phyloP scores from a whole-genome alignment of 2,113 vertebrate genomes.

The Malurus melanocephalus region DNA sequence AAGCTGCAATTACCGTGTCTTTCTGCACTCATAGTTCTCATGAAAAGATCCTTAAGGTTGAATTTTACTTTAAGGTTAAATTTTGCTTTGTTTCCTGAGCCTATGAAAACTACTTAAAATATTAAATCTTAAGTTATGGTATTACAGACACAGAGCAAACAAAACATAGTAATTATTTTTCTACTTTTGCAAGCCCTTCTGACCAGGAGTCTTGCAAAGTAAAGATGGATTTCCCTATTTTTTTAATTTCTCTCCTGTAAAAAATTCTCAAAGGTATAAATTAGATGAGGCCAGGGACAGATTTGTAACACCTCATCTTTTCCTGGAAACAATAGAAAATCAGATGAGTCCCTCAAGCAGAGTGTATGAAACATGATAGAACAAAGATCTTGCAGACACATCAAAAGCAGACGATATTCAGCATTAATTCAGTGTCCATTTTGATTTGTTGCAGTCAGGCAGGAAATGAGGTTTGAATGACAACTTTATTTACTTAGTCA shows the following conservation, averaged over 20 bases:
- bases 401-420: constrained; percentile 67
- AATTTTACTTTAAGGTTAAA: constrained; percentile 11
- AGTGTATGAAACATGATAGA: constrained; percentile 70
- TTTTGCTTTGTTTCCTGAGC: constrained; percentile 14
- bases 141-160: constrained; percentile 44
- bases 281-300: constrained; percentile 69
- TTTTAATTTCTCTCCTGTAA: constrained; percentile 24
- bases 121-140: not conserved
- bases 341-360: constrained; percentile 70
- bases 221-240: not conserved
- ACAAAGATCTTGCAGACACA: constrained; percentile 66
- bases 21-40: constrained; percentile 31
- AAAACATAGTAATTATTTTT: constrained; percentile 20
- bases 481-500: constrained; percentile 73
- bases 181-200: constrained; percentile 24
- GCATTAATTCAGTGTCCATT: constrained; percentile 70
- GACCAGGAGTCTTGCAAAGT: not conserved
- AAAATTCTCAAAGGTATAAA: constrained; percentile 68
- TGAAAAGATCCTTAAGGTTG: not conserved
- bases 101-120: constrained; percentile 6
- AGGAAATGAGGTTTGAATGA: constrained; percentile 73
- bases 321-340: constrained; percentile 72
- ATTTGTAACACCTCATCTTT: constrained; percentile 75
- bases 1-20: not conserved
- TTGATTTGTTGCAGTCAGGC: constrained; percentile 22